Evolutionary conservation across 2,113 vertebrate species (phyloP).

Genomic region (Shinisaurus crocodilurus): DNA sequence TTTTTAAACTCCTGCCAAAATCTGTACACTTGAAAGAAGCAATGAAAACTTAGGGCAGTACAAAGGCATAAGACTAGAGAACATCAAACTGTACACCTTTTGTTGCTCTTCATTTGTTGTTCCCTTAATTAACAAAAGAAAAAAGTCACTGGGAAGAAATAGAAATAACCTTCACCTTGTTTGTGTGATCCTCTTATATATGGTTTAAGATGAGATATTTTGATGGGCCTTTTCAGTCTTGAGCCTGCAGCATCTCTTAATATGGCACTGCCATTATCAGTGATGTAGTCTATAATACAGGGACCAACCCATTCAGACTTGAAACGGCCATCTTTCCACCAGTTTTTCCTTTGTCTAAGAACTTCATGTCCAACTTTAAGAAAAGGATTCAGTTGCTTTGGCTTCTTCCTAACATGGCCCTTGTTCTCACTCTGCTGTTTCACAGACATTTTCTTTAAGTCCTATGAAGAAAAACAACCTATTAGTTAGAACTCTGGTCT

Average conservation of each 20-base stretch:
- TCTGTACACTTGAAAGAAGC: neutral
- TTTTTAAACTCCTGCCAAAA: neutral
- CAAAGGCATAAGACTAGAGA: neutral
- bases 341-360: conserved; percentile 77
- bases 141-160: neutral
- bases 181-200: conserved; percentile 68
- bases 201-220: conserved; percentile 79
- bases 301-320: conserved; percentile 78
- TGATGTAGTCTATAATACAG: conserved; percentile 79
- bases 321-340: conserved; percentile 81
- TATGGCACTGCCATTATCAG: conserved; percentile 75
- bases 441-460: conserved; percentile 53
- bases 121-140: neutral
- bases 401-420: conserved; percentile 68
- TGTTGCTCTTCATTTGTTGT: neutral
- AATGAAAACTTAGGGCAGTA: neutral
- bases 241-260: conserved; percentile 73
- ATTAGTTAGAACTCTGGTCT: conserved; percentile 16
- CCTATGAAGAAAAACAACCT: conserved; percentile 44
- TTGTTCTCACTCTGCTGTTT: conserved; percentile 63
- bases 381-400: conserved; percentile 73
- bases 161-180: conserved; percentile 59
- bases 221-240: conserved; percentile 78
- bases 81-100: neutral
- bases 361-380: conserved; percentile 81